Conservation (phyloP, 2,113 vertebrate species). For the Elgaria multicarinata region DNA sequence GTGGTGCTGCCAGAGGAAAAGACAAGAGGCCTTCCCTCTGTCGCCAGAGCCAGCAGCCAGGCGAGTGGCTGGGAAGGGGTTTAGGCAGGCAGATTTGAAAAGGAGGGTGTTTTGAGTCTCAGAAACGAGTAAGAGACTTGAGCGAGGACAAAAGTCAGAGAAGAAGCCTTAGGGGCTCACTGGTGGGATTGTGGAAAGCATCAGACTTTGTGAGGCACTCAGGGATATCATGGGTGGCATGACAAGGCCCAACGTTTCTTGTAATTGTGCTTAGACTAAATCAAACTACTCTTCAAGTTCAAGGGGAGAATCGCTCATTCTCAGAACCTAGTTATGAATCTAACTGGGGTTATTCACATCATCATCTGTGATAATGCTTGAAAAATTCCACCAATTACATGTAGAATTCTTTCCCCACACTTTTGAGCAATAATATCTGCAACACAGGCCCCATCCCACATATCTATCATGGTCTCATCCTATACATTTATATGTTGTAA, state of each 20-base stretch:
- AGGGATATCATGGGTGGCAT: not conserved
- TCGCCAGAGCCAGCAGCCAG: not conserved
- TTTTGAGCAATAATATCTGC: not conserved
- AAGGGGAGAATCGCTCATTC: not conserved
- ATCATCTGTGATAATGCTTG: not conserved
- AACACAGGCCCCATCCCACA: no score
- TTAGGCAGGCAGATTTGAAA: not conserved
- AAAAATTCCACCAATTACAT: not conserved
- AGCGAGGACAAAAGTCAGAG: no score
- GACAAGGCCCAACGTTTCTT: not conserved
- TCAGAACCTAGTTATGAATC: not conserved
- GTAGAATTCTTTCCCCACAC: not conserved
- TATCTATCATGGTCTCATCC: no score
- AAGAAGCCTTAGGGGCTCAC: not conserved
- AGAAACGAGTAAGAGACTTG: no score
- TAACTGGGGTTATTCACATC: not conserved
- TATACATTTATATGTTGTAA: no score
- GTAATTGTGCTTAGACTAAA: not conserved
- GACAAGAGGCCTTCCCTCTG: not conserved
- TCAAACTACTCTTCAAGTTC: not conserved
- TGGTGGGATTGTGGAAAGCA: not conserved
- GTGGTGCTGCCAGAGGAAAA: not conserved
- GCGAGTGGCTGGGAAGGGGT: not conserved
- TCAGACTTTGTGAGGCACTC: no score
- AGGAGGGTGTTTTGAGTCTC: no score